Base-by-base conservation (phyloP, 2,888 invertebrate species). In the Lagria hirta region DNA sequence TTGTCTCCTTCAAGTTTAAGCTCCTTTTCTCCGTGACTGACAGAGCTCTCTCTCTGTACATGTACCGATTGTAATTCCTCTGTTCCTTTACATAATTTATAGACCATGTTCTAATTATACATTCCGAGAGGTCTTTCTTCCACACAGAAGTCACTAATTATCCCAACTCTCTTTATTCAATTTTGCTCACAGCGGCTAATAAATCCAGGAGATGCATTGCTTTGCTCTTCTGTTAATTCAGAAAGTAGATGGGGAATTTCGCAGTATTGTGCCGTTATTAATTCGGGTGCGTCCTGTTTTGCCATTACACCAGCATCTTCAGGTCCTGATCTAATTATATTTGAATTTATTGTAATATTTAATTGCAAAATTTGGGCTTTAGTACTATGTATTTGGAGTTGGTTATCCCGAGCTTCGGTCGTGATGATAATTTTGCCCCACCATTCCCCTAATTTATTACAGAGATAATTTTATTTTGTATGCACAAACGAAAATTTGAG, bases 101-200 rank as follows among this genome's bases (percentile, higher is more conserved):
- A 61, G 63, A 50, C 60, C 59, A 60, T 61, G 63, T 64, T 63
- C 60, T 59, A 62, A 62, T 64, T 65, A 65, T 64, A 62, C 60
- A 58, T 62, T 60, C 57, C 50, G 52, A 58, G 52, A 56, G 57
- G 61, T 56, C 57, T 51, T 53, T 51, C 57, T 46, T 40, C 49
- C 58, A 54, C 57, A 55, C 57, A 56, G 56, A 58, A 58, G 55
- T 60, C 60, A 59, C 64, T 65, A 65, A 65, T 65, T 64, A 64
- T 64, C 57, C 43, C 54, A 28, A 45, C 55, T 61, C 61, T 55
- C 61, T 61, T 59, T 61, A 64, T 63, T 64, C 62, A 64, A 64
- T 64, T 63, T 59, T 60, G 54, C 52, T 55, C 34, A 51, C 23
- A 47, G 50, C 35, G 42, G 46, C 53, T 52, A 52, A 56, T 58